Percentiles rank a stretch among this genome's conserved stretches.
phyloP scores from a whole-genome alignment of 1,140 invertebrate genomes.

The Hylaeus volcanicus region DNA sequence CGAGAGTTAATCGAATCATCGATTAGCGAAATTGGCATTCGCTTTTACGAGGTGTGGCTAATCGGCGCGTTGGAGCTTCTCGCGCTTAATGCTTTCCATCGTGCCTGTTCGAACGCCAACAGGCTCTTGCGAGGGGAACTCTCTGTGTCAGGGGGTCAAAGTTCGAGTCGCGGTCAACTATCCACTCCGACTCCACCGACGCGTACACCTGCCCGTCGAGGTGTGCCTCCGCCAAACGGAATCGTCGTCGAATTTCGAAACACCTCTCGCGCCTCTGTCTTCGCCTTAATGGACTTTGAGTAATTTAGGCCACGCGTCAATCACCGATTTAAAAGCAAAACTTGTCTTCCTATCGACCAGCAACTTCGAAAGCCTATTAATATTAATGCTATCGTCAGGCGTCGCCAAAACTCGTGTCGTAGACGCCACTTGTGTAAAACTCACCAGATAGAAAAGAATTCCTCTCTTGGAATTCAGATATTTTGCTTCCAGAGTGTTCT shows the following conservation, averaged over 20 bases:
- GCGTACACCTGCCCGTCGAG: constrained; percentile 13
- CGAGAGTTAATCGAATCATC: constrained; percentile 53
- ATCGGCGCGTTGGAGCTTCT: constrained; percentile 54
- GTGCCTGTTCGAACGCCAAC: constrained; percentile 58
- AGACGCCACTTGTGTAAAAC: too few relatives aligned
- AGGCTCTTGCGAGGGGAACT: constrained; percentile 10
- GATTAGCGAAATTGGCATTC: constrained; percentile 57
- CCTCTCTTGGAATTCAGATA: too few relatives aligned
- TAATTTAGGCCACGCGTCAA: constrained; percentile 14
- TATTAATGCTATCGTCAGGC: constrained; percentile 23
- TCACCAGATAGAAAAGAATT: too few relatives aligned
- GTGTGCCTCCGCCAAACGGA: background rate
- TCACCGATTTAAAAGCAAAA: constrained; percentile 37
- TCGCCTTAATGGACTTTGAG: background rate
- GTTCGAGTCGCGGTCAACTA: constrained; percentile 32
- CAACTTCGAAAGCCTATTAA: constrained; percentile 25
- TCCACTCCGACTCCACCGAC: background rate
- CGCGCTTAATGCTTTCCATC: constrained; percentile 61
- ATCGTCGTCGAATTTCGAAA: background rate
- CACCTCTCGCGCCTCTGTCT: background rate
- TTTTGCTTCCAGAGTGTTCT: too few relatives aligned
- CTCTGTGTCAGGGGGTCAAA: constrained; percentile 35
- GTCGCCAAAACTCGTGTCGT: background rate
- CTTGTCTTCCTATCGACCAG: constrained; percentile 24
- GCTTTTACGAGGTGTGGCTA: constrained; percentile 66